Percentiles rank a stretch among this genome's conserved stretches.
Evolutionary conservation across 2,888 invertebrate genomes (phyloP).

Genomic region (Amiota minor): DNA sequence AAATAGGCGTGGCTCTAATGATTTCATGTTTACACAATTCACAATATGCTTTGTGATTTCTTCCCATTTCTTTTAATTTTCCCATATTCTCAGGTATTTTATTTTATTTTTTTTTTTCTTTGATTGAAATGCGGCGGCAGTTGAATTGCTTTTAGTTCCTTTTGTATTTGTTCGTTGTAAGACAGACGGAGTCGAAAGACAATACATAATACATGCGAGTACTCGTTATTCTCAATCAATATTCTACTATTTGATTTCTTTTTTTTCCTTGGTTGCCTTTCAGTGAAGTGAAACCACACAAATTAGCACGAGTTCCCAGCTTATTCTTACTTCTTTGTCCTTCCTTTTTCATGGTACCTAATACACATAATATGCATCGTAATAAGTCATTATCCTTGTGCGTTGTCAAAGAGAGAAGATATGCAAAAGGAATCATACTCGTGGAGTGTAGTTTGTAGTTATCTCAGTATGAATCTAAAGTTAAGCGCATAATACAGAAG

Average conservation of each 20-base stretch:
- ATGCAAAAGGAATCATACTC: too few species aligned
- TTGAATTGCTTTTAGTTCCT: too few species aligned
- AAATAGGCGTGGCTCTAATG: constrained; percentile 4
- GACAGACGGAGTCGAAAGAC: too few species aligned
- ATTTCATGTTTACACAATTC: background rate
- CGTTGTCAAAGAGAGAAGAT: background rate
- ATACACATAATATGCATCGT: background rate
- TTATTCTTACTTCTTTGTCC: background rate
- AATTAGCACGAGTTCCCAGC: constrained; percentile 18
- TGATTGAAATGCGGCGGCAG: too few species aligned
- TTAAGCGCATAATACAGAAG: background rate
- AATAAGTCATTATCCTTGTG: constrained; percentile 3
- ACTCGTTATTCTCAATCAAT: too few species aligned
- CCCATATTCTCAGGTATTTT: too few species aligned
- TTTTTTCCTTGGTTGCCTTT: constrained; percentile 20
- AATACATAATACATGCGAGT: too few species aligned
- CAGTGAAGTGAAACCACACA: constrained; percentile 27
- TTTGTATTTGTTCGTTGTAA: too few species aligned
- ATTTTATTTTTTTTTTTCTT: too few species aligned
- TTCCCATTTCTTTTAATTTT: too few species aligned
- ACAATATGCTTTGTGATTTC: too few species aligned
- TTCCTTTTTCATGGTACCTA: background rate
- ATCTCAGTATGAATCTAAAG: background rate
- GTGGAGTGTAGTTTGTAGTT: background rate
- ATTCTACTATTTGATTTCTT: too few species aligned